Percentiles rank a stretch among this genome's conserved stretches.
phyloP scores from a whole-genome alignment of 2,113 vertebrate species.

The Hyaena hyaena region DNA sequence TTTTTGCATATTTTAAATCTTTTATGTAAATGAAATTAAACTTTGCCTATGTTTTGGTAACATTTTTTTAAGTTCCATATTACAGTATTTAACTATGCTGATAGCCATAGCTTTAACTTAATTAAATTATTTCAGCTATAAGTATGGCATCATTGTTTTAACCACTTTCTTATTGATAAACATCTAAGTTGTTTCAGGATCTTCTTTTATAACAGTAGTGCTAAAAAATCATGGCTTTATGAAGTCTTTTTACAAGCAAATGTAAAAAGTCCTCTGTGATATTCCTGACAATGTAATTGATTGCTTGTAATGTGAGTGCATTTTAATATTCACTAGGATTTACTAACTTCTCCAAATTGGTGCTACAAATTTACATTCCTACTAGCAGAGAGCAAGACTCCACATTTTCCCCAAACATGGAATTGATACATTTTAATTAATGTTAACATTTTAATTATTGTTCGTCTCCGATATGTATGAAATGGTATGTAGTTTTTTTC shows the following conservation, averaged over 20 bases:
- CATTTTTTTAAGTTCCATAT: neutral
- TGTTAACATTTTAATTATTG: neutral
- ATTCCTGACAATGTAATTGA: neutral
- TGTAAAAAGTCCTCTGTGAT: neutral
- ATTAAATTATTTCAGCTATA: slow-evolving; percentile 22
- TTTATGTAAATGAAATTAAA: neutral
- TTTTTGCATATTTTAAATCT: neutral
- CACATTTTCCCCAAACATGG: neutral
- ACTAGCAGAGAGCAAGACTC: neutral
- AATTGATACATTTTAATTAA: neutral
- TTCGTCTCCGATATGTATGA: neutral
- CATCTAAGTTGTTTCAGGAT: neutral
- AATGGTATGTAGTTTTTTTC: neutral
- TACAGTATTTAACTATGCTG: neutral
- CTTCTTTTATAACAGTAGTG: neutral
- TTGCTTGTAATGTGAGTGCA: neutral
- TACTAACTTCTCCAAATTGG: neutral
- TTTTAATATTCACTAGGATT: neutral
- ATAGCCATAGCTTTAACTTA: neutral
- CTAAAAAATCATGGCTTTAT: neutral
- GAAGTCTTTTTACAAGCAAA: neutral
- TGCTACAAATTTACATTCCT: neutral
- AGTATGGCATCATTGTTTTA: neutral
- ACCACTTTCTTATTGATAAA: neutral
- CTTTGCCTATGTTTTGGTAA: neutral